Percentiles rank a stretch among this genome's conserved stretches.
Evolutionary conservation across 1,140 invertebrate genomes (phyloP).

Genomic region (Hylyphantes graminicola): DNA sequence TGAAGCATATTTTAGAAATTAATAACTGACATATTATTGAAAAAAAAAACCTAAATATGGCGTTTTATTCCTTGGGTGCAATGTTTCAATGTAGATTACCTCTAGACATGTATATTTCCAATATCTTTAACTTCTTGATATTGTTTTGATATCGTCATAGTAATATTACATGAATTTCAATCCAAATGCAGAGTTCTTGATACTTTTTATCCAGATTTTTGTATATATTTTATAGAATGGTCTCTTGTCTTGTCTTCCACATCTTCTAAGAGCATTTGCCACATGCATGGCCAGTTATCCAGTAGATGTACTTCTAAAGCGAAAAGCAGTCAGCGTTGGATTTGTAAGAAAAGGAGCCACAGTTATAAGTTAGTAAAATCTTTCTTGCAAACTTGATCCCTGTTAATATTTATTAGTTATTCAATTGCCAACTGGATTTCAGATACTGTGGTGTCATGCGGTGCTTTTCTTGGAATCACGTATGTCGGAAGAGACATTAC

Average conservation of each 20-base stretch:
- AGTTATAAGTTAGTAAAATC: slow-evolving; percentile 32
- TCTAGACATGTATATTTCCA: too few species aligned
- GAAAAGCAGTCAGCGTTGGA: slow-evolving; percentile 24
- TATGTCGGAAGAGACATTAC: slow-evolving; percentile 30
- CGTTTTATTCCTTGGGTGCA: too few species aligned
- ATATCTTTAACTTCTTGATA: too few species aligned
- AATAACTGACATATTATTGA: too few species aligned
- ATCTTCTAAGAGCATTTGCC: slow-evolving; percentile 48
- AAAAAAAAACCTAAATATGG: too few species aligned
- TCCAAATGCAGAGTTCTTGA: too few species aligned
- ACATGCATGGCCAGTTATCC: slow-evolving; percentile 45
- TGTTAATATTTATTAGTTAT: background rate
- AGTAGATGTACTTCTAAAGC: slow-evolving; percentile 23
- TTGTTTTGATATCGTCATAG: too few species aligned
- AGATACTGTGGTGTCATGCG: slow-evolving; percentile 48
- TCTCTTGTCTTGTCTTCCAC: slow-evolving; percentile 44
- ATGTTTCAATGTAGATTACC: too few species aligned
- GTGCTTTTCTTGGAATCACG: slow-evolving; percentile 48
- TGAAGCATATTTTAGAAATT: too few species aligned
- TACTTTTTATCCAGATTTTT: too few species aligned
- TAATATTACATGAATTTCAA: too few species aligned
- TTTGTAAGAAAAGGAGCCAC: slow-evolving; percentile 56
- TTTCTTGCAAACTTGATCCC: too few species aligned
- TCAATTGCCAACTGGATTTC: background rate
- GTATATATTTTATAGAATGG: slow-evolving; percentile 45